Base-by-base conservation (phyloP, 2,888 invertebrate genomes). In the Pristionchus entomophagus region DNA sequence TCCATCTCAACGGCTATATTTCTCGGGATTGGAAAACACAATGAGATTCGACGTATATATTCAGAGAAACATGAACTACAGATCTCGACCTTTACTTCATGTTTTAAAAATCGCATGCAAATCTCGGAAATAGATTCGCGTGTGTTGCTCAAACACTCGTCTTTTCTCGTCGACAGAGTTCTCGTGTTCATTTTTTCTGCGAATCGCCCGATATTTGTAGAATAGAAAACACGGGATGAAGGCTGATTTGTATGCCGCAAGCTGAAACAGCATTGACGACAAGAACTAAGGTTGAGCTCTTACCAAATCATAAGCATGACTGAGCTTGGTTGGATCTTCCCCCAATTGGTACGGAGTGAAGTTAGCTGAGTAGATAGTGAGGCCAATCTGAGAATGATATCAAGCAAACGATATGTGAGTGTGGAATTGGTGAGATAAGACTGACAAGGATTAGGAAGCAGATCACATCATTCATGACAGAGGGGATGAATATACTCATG, bases 241-340 rank as follows among this genome's bases (percentile, higher is more conserved):
- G 2, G 78, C 78, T 32, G 51, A 49, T 80, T 80, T 80, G 51
- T 80, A 80, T 17, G 78, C 49, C 2, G 51, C 78, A 2, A 80
- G 51, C 78, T 80, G 78, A 1, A 80, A 80, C 14, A 10, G 29
- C 6, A n/a, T 29, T 65, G 19, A 14, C 19, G 17, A 5, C 10
- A 73, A 26, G 19, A 45, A 45, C 45, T 45, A 45, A 26, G n/a
- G 26, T 32, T 35, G 22, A 41, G 22, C 2, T 41, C 51, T 3
- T 29, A 78, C 78, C 78, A 80, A 51, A 51, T 80, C 78, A 51
- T 80, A 80, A 32, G 32, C 78, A 32, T 80, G 78, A 29, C 78
- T 80, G 32, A 80, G 51, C 78, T 80, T 80, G 49, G 78, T 80
- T 32, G 78, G 78, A 51, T 80, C 78, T 80, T 49, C 49, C 1